These are phyloP conservation scores for Polypedilum pembai DNA, from an alignment of 1,140 invertebrate species.

Conservation along the genomic window DNA sequence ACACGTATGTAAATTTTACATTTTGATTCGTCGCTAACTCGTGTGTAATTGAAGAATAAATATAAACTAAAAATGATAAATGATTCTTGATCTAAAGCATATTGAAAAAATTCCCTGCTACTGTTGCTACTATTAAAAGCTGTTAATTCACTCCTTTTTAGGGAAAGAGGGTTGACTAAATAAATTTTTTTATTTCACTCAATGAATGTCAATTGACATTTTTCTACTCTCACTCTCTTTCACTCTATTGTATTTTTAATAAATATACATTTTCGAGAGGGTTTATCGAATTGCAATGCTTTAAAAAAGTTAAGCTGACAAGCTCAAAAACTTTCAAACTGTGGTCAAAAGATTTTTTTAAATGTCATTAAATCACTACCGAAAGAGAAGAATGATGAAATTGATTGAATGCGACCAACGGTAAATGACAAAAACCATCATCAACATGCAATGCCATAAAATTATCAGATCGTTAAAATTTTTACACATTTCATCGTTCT, in stretches of 20 bases:
- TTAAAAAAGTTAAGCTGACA: not conserved
- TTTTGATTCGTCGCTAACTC: not conserved
- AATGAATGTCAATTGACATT: slow-evolving; percentile 15
- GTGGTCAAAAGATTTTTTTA: not conserved
- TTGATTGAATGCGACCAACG: slow-evolving; percentile 4
- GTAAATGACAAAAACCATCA: not conserved
- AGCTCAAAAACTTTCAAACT: not conserved
- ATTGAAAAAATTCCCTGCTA: not conserved
- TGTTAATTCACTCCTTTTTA: slow-evolving; percentile 12
- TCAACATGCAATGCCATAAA: slow-evolving; percentile 10
- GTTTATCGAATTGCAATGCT: not conserved
- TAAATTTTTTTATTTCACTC: slow-evolving; percentile 12
- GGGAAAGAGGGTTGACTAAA: not conserved
- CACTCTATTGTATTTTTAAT: not conserved
- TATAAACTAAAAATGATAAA: not conserved
- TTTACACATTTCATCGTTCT: slow-evolving; percentile 3
- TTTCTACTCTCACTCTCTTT: not conserved
- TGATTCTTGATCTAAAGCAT: not conserved
- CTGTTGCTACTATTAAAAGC: slow-evolving; percentile 1
- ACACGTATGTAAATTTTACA: not conserved
- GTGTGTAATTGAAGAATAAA: not conserved
- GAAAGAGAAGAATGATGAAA: not conserved
- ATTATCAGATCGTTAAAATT: slow-evolving; percentile 14
- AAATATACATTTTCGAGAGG: not conserved
- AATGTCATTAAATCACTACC: not conserved